Evolutionary conservation across 2,888 invertebrate species (phyloP).

Genomic region (Cheilosia variabilis): DNA sequence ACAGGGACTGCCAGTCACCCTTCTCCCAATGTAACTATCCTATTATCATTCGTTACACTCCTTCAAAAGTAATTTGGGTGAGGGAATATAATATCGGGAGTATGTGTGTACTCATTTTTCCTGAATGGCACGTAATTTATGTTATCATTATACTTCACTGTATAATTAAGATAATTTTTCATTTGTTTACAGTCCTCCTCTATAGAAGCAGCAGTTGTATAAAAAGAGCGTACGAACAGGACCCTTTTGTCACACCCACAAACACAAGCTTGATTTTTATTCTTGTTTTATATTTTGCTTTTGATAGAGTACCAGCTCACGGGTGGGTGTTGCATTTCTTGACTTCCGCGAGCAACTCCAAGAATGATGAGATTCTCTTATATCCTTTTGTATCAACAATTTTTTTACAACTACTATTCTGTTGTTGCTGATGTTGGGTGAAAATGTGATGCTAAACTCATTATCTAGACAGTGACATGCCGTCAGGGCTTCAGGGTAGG

Average conservation of each 20-base stretch:
- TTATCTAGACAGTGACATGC: constrained; percentile 40
- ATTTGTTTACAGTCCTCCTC: constrained; percentile 55
- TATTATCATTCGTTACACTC: constrained; percentile 63
- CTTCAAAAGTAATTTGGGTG: constrained; percentile 32
- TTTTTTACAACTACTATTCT: constrained; percentile 20
- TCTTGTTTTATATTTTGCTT: not conserved
- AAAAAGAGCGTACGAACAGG: constrained; percentile 26
- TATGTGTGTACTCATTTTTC: constrained; percentile 36
- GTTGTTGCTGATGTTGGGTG: constrained; percentile 14
- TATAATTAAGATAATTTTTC: constrained; percentile 73
- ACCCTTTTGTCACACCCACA: constrained; percentile 27
- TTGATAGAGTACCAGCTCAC: constrained; percentile 8
- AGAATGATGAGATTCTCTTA: constrained; percentile 29
- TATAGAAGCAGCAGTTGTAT: not conserved
- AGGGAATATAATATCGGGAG: not conserved
- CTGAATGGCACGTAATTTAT: constrained; percentile 69
- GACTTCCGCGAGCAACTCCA: constrained; percentile 11
- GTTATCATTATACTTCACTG: constrained; percentile 66
- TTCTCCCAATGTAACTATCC: constrained; percentile 38
- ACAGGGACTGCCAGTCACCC: constrained; percentile 19
- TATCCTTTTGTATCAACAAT: constrained; percentile 18
- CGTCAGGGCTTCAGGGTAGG: constrained; percentile 13
- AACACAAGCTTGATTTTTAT: constrained; percentile 9
- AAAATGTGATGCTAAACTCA: constrained; percentile 40
- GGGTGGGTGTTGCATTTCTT: constrained; percentile 36